phyloP scores from a whole-genome alignment of 2,797 vertebrate species.

The Manis pentadactyla region DNA sequence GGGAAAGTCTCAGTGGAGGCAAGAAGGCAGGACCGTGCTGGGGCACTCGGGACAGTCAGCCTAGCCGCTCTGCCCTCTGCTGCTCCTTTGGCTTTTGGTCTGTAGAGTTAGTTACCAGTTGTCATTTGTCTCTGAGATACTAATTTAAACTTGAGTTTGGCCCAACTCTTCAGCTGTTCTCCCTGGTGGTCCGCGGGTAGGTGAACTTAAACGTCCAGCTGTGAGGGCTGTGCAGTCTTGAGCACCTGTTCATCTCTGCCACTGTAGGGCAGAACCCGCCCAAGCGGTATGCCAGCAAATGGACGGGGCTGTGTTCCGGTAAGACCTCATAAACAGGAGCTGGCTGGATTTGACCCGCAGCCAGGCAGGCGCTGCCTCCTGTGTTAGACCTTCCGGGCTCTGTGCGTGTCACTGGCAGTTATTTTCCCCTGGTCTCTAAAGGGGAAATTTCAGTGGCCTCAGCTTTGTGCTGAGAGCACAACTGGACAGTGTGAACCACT shows the following conservation, averaged over 20 bases:
- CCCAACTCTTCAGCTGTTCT: not conserved
- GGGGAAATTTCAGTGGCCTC: not conserved
- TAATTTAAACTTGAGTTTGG: not conserved
- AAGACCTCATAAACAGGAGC: not conserved
- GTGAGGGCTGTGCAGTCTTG: not conserved
- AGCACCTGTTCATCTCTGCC: not conserved
- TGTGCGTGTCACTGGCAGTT: not conserved
- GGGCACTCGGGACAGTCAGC: not conserved
- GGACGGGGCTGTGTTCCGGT: not conserved
- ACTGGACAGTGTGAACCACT: not conserved
- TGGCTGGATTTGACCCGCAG: not conserved
- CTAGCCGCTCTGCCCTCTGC: not conserved
- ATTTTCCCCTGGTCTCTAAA: not conserved
- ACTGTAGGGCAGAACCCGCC: not conserved
- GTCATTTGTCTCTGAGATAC: slow-evolving; percentile 49
- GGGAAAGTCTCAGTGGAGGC: not conserved
- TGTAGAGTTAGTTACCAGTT: slow-evolving; percentile 22
- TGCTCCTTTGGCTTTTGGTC: slow-evolving; percentile 11
- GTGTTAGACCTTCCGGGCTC: not conserved
- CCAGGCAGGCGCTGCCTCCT: not conserved
- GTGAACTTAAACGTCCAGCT: not conserved
- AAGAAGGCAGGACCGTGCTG: not conserved
- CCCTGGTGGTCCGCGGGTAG: not conserved
- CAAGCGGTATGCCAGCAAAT: not conserved
- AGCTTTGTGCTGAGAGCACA: not conserved